Conservation (phyloP, 1,140 invertebrate species). For the Diorhabda carinulata region DNA sequence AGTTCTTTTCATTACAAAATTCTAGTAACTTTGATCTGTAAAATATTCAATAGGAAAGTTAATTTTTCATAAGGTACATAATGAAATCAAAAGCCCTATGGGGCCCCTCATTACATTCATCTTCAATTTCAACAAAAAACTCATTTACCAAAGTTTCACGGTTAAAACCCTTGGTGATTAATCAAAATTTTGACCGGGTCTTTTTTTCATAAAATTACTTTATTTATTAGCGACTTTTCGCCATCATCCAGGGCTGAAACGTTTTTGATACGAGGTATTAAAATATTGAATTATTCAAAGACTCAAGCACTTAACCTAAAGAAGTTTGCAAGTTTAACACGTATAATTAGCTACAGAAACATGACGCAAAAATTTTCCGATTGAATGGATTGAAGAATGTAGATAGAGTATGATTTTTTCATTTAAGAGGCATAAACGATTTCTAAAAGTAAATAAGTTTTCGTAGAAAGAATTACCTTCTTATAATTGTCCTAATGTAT, state of each 20-base stretch:
- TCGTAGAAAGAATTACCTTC: too few relatives aligned
- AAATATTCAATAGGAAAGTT: too few relatives aligned
- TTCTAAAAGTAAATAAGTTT: too few relatives aligned
- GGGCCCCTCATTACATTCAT: conserved; percentile 9
- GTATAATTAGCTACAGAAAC: too few relatives aligned
- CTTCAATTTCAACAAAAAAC: conserved; percentile 10
- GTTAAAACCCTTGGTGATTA: conserved; percentile 6
- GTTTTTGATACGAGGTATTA: neutral
- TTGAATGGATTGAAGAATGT: too few relatives aligned
- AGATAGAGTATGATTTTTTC: too few relatives aligned
- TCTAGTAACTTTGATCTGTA: too few relatives aligned
- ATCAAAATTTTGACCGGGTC: conserved; percentile 4
- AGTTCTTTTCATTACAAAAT: too few relatives aligned
- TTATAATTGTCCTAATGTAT: too few relatives aligned
- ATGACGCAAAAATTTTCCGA: too few relatives aligned
- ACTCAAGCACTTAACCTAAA: neutral
- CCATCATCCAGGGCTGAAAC: neutral
- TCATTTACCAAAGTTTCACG: conserved; percentile 12
- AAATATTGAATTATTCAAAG: neutral
- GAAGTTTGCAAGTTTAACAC: neutral
- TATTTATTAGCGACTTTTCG: conserved; percentile 9
- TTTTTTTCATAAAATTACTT: conserved; percentile 8
- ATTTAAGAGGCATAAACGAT: too few relatives aligned
- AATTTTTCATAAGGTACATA: neutral
- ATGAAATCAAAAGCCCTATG: conserved; percentile 3